phyloP scores from a whole-genome alignment of 2,888 invertebrate species.

The Eupithecia subumbrata region DNA sequence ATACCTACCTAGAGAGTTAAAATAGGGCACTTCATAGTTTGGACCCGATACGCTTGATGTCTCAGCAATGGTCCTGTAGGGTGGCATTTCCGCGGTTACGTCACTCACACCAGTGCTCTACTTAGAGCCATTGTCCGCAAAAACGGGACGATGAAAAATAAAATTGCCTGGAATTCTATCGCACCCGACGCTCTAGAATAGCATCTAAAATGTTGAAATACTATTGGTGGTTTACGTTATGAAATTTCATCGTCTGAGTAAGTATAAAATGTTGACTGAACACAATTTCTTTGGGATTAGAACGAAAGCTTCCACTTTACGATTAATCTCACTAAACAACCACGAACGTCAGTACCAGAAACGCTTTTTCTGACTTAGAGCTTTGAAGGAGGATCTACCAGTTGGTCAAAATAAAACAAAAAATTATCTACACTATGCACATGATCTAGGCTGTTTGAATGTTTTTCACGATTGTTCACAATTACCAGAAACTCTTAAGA shows the following conservation, averaged over 20 bases:
- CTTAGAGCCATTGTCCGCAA: constrained; percentile 27
- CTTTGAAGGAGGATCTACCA: neutral
- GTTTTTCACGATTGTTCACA: neutral
- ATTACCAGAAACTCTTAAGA: neutral
- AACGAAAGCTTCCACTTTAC: neutral
- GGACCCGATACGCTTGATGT: constrained; percentile 33
- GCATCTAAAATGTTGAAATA: constrained; percentile 14
- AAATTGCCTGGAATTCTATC: constrained; percentile 19
- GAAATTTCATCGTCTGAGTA: neutral
- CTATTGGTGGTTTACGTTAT: neutral
- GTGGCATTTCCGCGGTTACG: constrained; percentile 35
- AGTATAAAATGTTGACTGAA: neutral
- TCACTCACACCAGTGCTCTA: constrained; percentile 35
- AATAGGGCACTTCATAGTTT: constrained; percentile 37
- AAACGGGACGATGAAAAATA: constrained; percentile 20
- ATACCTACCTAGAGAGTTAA: constrained; percentile 15
- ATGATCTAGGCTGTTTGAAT: neutral
- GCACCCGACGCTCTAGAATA: constrained; percentile 11
- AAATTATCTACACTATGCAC: neutral
- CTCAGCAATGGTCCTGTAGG: constrained; percentile 38
- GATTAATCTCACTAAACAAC: neutral
- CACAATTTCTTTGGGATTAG: neutral
- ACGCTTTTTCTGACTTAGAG: too few relatives aligned
- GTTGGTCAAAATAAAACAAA: neutral
- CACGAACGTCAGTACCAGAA: neutral